Percentiles rank a stretch among this genome's conserved stretches.
Conservation (phyloP, 2,113 vertebrate genomes). For the Pedetes capensis region DNA sequence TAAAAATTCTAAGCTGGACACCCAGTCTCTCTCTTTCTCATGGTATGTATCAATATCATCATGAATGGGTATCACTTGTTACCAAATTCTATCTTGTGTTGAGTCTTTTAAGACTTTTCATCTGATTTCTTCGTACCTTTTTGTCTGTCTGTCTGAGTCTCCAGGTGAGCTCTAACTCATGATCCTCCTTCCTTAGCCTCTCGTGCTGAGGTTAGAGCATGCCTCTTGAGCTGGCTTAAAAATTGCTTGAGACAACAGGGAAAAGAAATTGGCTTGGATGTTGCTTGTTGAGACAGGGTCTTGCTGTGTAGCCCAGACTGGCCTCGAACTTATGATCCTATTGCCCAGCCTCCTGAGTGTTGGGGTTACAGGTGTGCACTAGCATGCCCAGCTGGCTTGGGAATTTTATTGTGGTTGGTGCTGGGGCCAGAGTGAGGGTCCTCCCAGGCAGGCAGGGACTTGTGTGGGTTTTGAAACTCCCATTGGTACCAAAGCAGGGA, state of each 20-base stretch:
- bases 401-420: too few species aligned
- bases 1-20: neutral
- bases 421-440: neutral
- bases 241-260: neutral
- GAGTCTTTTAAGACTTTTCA: neutral
- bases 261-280: neutral
- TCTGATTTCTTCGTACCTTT: neutral
- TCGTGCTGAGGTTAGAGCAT: neutral
- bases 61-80: neutral
- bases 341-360: neutral
- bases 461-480: neutral
- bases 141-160: neutral
- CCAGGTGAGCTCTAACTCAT: neutral
- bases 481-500: neutral
- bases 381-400: neutral
- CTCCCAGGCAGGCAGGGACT: neutral
- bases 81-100: neutral
- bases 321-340: neutral
- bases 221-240: neutral
- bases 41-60: neutral
- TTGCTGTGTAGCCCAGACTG: neutral
- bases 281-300: neutral
- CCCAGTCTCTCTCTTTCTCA: neutral
- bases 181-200: neutral
- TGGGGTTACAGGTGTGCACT: neutral